Evolutionary conservation across 2,797 vertebrate species (phyloP).

Genomic region (Crenuchus spilurus): DNA sequence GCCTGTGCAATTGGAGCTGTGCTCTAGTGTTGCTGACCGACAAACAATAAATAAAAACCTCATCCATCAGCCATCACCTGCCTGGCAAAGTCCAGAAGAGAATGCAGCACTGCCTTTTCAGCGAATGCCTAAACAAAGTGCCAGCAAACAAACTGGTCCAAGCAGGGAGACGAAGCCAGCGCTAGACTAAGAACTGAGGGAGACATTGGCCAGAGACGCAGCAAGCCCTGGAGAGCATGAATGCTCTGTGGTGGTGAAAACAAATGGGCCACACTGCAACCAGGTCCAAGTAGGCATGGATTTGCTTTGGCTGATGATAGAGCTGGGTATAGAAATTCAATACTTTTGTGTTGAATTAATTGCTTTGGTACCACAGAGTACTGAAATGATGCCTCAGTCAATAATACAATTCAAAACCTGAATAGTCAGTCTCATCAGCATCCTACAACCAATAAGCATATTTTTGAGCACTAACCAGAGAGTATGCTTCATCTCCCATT

Average conservation of each 20-base stretch:
- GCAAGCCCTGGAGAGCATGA: background rate
- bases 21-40: conserved; percentile 1
- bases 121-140: background rate
- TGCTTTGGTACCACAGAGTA: too few species aligned
- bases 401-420: too few species aligned
- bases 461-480: too few species aligned
- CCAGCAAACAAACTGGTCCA: background rate
- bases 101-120: background rate
- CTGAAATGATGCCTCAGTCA: too few species aligned
- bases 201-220: background rate
- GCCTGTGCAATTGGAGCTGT: background rate
- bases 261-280: background rate
- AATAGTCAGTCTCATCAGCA: too few species aligned
- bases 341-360: background rate
- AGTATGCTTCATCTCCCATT: too few species aligned
- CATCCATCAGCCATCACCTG: conserved; percentile 32
- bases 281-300: background rate
- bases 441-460: too few species aligned
- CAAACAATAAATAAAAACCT: conserved; percentile 34
- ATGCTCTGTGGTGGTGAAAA: background rate
- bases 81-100: background rate
- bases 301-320: background rate
- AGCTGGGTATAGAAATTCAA: background rate
- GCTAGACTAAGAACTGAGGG: background rate
- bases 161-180: background rate